Evolutionary conservation across 2,888 invertebrate species (phyloP).

Genomic region (Rhamnusium bicolor): DNA sequence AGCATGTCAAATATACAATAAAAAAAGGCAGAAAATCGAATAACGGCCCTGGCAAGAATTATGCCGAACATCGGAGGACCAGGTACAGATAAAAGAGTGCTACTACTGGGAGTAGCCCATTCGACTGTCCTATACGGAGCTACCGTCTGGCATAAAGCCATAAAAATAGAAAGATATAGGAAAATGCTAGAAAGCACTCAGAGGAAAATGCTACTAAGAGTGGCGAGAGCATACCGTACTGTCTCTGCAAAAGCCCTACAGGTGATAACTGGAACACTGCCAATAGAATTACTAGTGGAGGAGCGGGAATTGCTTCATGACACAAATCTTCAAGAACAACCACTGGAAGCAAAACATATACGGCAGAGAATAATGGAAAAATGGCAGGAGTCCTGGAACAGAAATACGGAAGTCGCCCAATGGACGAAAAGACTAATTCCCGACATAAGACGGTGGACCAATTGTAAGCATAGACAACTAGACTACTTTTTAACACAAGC

Average conservation of each 20-base stretch:
- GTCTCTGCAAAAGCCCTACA: not conserved
- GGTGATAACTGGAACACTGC: not conserved
- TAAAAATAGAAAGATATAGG: not conserved
- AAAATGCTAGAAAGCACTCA: not conserved
- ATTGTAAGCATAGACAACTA: too few species aligned
- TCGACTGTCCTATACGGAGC: constrained; percentile 22
- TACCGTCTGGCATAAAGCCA: not conserved
- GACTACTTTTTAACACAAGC: too few species aligned
- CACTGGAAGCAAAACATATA: too few species aligned
- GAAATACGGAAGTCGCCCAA: not conserved
- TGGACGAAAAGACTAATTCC: constrained; percentile 3
- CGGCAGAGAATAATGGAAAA: too few species aligned
- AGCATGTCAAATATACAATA: not conserved
- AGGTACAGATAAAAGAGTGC: not conserved
- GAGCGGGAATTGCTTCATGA: not conserved
- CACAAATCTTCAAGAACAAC: too few species aligned
- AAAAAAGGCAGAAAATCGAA: not conserved
- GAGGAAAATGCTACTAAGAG: not conserved
- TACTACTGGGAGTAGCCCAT: too few species aligned
- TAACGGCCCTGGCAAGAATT: too few species aligned
- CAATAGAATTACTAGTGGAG: not conserved
- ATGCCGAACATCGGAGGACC: constrained; percentile 23
- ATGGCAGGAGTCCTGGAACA: not conserved
- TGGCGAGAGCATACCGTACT: not conserved
- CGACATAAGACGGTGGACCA: too few species aligned